Percentiles rank a stretch among this genome's conserved stretches.
Conservation (phyloP, 2,113 vertebrate species). For the Ginglymostoma cirratum region DNA sequence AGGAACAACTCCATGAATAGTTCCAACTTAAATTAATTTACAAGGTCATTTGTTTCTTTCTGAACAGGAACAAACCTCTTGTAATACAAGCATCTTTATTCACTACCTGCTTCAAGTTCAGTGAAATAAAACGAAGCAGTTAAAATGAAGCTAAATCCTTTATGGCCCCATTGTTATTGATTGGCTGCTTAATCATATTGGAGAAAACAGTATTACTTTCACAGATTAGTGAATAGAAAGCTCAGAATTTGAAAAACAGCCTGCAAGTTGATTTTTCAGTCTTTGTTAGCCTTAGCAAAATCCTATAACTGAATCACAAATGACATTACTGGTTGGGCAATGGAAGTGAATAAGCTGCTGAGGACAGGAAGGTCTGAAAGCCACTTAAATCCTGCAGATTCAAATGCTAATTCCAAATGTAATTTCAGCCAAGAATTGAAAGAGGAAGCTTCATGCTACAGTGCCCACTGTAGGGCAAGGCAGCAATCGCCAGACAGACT, state of each 20-base stretch:
- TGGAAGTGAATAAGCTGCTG: conserved; percentile 62
- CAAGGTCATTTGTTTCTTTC: not conserved
- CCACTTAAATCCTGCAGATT: conserved; percentile 58
- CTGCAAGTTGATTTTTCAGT: not conserved
- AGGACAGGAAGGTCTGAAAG: conserved; percentile 47
- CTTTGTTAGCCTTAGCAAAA: conserved; percentile 44
- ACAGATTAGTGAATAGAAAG: not conserved
- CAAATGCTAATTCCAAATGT: conserved; percentile 53
- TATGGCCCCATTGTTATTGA: not conserved
- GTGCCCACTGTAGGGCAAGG: not conserved
- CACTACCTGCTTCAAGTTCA: not conserved
- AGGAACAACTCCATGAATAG: not conserved
- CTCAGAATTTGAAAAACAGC: not conserved
- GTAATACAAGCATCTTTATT: not conserved
- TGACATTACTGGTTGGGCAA: conserved; percentile 58
- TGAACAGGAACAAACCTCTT: not conserved
- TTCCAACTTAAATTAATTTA: not conserved
- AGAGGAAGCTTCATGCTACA: not conserved
- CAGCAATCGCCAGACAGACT: too few relatives aligned
- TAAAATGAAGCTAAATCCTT: not conserved
- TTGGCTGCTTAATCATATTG: not conserved
- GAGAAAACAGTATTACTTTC: not conserved
- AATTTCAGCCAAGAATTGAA: conserved; percentile 46
- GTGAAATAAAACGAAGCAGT: not conserved
- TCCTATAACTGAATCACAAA: conserved; percentile 55